Conservation (phyloP, 2,888 invertebrate species). For the Drosophila seclusa region DNA sequence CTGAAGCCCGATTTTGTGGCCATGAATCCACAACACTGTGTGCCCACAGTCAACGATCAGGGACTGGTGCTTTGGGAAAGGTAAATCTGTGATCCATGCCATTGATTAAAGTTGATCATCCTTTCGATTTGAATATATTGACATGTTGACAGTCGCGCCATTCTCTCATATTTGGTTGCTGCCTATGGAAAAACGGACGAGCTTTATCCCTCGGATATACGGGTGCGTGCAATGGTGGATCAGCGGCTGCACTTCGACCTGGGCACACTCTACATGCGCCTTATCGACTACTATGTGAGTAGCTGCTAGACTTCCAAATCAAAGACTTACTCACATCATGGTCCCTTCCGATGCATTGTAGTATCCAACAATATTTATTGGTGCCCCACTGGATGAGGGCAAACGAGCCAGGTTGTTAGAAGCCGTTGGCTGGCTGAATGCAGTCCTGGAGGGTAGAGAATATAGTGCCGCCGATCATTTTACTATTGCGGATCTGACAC, state of each 20-base stretch:
- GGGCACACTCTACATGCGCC: conserved; percentile 86
- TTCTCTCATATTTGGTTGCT: conserved; percentile 87
- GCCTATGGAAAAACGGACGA: conserved; percentile 87
- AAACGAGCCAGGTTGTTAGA: conserved; percentile 86
- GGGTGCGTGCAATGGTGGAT: conserved; percentile 87
- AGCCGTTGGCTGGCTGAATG: conserved; percentile 86
- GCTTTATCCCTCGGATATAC: conserved; percentile 87
- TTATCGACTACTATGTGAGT: conserved; percentile 87
- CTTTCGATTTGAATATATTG: neutral
- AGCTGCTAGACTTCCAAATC: neutral
- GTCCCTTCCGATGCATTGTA: conserved; percentile 41
- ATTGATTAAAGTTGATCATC: neutral
- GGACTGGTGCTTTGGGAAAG: conserved; percentile 86
- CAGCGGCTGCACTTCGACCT: conserved; percentile 87
- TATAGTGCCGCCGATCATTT: conserved; percentile 87
- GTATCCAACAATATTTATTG: conserved; percentile 85
- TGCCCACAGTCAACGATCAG: conserved; percentile 87
- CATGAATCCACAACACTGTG: conserved; percentile 86
- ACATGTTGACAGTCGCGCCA: conserved; percentile 84
- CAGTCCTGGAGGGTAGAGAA: conserved; percentile 86
- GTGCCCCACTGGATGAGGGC: conserved; percentile 85
- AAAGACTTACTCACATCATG: neutral
- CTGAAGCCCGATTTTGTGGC: conserved; percentile 87
- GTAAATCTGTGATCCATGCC: conserved; percentile 54
- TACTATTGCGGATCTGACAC: conserved; percentile 84